A percentile compares a stretch with the other conserved stretches of the same genome.
phyloP scores from a whole-genome alignment of 2,113 vertebrate species.

The Limanda limanda region DNA sequence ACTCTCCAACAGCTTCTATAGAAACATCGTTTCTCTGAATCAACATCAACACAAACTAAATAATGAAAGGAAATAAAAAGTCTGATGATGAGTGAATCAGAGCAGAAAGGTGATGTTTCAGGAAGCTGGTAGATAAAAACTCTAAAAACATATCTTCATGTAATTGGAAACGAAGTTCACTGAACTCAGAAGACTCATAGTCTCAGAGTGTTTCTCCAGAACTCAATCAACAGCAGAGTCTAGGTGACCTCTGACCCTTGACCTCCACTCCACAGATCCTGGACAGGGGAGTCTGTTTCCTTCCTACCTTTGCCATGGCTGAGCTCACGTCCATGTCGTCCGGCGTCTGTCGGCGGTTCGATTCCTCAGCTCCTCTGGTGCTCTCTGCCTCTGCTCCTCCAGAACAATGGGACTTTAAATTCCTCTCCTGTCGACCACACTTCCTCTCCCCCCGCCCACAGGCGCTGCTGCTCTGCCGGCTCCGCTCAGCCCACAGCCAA shows the following conservation, averaged over 20 bases:
- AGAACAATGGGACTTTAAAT: slow-evolving; percentile 74
- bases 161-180: no score
- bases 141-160: no score
- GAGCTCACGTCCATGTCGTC: slow-evolving; percentile 66
- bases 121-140: no score
- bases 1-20: no score
- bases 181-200: no score
- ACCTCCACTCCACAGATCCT: not conserved
- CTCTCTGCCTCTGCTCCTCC: slow-evolving; percentile 37
- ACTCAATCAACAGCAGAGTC: not conserved
- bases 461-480: slow-evolving; percentile 5
- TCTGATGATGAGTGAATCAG: no score
- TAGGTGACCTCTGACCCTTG: slow-evolving; percentile 24
- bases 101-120: no score
- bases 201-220: not conserved
- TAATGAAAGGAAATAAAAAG: no score
- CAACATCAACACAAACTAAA: no score
- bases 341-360: not conserved
- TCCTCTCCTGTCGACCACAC: slow-evolving; percentile 66
- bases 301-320: slow-evolving; percentile 75
- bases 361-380: slow-evolving; percentile 3
- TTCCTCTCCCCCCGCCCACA: slow-evolving; percentile 66
- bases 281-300: not conserved
- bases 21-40: no score
- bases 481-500: slow-evolving; percentile 21